Evolutionary conservation across 2,888 invertebrate species (phyloP).

Genomic region (Cacoxenus indagator): DNA sequence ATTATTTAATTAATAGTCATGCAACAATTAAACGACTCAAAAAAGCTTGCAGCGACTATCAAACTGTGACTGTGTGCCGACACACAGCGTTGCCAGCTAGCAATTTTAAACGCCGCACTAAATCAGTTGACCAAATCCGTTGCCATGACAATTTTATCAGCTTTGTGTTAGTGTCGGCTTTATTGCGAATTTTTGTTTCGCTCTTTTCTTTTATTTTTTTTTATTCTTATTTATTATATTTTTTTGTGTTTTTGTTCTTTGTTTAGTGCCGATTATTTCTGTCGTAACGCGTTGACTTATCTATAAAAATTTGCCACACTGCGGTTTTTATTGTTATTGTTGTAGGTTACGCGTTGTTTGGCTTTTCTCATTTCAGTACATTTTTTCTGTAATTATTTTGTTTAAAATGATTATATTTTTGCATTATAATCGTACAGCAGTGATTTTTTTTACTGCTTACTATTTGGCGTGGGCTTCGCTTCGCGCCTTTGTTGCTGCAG

Average conservation of each 20-base stretch:
- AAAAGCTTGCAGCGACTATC: not conserved
- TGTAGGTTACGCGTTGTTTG: not conserved
- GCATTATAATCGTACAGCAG: not conserved
- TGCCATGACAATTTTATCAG: not conserved
- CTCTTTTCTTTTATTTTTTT: not conserved
- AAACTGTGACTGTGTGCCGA: not conserved
- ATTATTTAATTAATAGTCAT: no score
- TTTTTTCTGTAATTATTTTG: slow-evolving; percentile 5
- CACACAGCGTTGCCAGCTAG: not conserved
- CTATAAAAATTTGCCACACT: slow-evolving; percentile 10
- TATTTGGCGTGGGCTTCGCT: not conserved
- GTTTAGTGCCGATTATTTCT: not conserved
- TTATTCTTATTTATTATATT: not conserved
- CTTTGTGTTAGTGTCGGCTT: not conserved
- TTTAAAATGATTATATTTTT: not conserved
- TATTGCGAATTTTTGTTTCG: not conserved
- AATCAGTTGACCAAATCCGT: not conserved
- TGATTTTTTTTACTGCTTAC: not conserved
- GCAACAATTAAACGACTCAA: not conserved
- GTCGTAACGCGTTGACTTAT: slow-evolving; percentile 9
- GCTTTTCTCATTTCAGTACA: not conserved
- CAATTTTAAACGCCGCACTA: not conserved
- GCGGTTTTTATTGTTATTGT: slow-evolving; percentile 9
- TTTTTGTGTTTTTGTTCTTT: not conserved
- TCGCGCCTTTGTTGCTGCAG: not conserved